These are phyloP conservation scores for Anarsia innoxiella DNA, from an alignment of 2,888 invertebrate species.

Conservation along the genomic window DNA sequence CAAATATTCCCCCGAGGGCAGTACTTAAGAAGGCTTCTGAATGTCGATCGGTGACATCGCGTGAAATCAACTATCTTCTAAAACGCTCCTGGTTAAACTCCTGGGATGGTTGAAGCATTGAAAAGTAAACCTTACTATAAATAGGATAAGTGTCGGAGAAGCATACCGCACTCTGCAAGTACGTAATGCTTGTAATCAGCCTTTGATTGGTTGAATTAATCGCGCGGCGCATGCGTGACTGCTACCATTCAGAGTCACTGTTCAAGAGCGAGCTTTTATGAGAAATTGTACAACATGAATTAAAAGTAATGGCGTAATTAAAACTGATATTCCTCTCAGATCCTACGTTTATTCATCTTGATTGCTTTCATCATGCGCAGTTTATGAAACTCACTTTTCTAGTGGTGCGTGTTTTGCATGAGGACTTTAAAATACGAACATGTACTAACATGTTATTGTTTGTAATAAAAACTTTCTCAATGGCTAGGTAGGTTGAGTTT, in stretches of 20 bases:
- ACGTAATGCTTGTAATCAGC: constrained; percentile 70
- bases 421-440: no score
- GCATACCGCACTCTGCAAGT: no score
- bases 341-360: constrained; percentile 15
- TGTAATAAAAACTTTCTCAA: no score
- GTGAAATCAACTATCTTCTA: constrained; percentile 58
- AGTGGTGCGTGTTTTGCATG: no score
- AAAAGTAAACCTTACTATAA: no score
- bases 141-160: constrained; percentile 29
- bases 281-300: constrained; percentile 58
- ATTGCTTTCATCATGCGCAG: constrained; percentile 14
- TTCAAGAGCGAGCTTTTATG: constrained; percentile 46
- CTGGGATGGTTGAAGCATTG: not conserved
- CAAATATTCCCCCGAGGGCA: constrained; percentile 27
- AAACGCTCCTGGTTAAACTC: constrained; percentile 31
- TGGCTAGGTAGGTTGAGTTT: no score
- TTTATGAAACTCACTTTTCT: no score
- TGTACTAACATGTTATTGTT: no score
- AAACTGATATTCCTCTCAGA: constrained; percentile 49
- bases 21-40: constrained; percentile 27
- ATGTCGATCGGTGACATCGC: constrained; percentile 48
- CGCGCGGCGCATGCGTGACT: constrained; percentile 66
- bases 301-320: constrained; percentile 69
- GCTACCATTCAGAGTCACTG: constrained; percentile 55
- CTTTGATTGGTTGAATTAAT: constrained; percentile 73